Conservation (phyloP, 2,797 vertebrate species). For the Vipera latastei region DNA sequence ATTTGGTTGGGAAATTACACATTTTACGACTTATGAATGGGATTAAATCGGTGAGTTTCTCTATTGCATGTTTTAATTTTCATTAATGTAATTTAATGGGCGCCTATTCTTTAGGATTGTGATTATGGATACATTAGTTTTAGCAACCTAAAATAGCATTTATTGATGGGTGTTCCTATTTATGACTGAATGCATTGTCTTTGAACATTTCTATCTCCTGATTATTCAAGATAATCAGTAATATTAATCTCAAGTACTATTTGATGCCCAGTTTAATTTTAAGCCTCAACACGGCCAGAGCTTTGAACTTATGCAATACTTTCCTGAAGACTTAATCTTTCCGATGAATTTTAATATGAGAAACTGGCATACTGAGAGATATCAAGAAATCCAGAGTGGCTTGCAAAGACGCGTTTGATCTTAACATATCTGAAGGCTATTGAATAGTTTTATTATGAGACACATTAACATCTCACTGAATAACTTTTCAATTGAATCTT, state of each 20-base stretch:
- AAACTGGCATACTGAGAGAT: slow-evolving; percentile 42
- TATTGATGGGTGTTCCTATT: neutral
- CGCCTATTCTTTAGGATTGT: neutral
- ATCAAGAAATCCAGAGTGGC: slow-evolving; percentile 43
- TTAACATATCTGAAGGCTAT: slow-evolving; percentile 48
- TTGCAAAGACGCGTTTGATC: slow-evolving; percentile 45
- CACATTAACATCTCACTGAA: slow-evolving; percentile 13
- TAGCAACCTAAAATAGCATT: slow-evolving; percentile 4
- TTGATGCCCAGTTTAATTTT: slow-evolving; percentile 37
- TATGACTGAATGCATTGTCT: neutral
- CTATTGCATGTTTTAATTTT: neutral
- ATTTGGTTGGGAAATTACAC: neutral
- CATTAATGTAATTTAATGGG: neutral
- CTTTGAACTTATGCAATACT: slow-evolving; percentile 50
- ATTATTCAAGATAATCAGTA: slow-evolving; percentile 1
- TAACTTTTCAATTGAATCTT: slow-evolving; percentile 32
- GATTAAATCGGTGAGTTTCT: neutral
- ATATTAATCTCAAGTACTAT: slow-evolving; percentile 28
- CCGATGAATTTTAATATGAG: slow-evolving; percentile 51
- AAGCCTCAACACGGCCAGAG: slow-evolving; percentile 30
- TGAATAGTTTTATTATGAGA: slow-evolving; percentile 54
- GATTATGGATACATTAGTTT: neutral
- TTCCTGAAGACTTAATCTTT: slow-evolving; percentile 50
- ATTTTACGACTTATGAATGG: neutral
- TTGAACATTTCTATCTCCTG: neutral